phyloP scores from a whole-genome alignment of 2,888 invertebrate species.

The Andricus quercusramuli region DNA sequence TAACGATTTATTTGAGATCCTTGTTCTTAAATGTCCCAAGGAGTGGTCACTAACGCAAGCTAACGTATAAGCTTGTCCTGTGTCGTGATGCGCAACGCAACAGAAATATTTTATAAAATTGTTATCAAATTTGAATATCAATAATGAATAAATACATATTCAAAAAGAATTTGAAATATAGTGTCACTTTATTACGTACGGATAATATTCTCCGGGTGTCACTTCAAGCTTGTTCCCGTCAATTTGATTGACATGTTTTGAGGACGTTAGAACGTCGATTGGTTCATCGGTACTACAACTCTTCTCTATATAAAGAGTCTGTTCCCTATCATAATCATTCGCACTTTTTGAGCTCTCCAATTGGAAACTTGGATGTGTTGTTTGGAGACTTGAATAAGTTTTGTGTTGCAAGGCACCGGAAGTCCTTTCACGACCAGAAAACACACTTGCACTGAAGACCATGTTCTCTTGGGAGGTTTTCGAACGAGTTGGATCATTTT shows the following conservation, averaged over 20 bases:
- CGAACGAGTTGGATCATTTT: conserved; percentile 70
- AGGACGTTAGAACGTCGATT: conserved; percentile 69
- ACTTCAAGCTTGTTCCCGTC: conserved; percentile 76
- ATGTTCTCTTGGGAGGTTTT: conserved; percentile 60
- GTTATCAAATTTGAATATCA: no score
- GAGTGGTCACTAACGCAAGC: no score
- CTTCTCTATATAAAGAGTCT: conserved; percentile 51
- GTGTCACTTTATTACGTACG: conserved; percentile 57
- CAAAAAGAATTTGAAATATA: no score
- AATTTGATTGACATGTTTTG: conserved; percentile 72
- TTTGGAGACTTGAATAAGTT: conserved; percentile 46
- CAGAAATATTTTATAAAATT: no score
- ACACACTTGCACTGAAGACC: conserved; percentile 69
- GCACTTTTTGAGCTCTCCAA: conserved; percentile 68
- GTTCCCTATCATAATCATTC: conserved; percentile 55
- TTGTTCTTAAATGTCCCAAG: no score
- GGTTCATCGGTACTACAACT: conserved; percentile 60
- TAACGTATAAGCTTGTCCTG: no score
- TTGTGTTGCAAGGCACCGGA: conserved; percentile 45
- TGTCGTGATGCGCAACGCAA: no score
- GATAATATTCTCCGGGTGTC: conserved; percentile 72
- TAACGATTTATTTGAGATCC: no score
- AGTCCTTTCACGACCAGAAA: conserved; percentile 66
- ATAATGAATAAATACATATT: no score
- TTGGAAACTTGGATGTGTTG: conserved; percentile 53